phyloP scores from a whole-genome alignment of 2,888 invertebrate species.

The Hydriomena furcata region DNA sequence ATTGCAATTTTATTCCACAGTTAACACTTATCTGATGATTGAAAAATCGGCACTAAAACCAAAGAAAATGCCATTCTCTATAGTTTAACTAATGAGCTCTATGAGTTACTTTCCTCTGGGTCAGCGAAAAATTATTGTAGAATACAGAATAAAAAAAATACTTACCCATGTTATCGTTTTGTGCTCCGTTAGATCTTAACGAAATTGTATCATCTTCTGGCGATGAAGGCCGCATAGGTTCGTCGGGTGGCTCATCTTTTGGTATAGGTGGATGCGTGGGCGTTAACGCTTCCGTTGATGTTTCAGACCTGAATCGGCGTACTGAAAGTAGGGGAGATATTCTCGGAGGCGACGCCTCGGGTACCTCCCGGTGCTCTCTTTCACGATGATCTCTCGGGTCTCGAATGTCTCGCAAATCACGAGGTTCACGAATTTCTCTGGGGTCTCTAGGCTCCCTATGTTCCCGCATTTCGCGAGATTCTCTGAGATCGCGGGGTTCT shows the following conservation, averaged over 20 bases:
- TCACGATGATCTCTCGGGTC: conserved; percentile 66
- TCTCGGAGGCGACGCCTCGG: conserved; percentile 76
- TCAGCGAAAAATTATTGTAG: too few species aligned
- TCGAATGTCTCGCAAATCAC: conserved; percentile 54
- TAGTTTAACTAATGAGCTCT: too few species aligned
- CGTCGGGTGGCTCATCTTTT: conserved; percentile 81
- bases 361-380: conserved; percentile 61
- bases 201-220: conserved; percentile 85
- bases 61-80: too few species aligned
- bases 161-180: conserved; percentile 82
- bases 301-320: conserved; percentile 72
- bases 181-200: conserved; percentile 78
- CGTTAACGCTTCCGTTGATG: conserved; percentile 62
- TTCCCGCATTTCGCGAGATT: conserved; percentile 59
- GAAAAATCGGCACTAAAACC: too few species aligned
- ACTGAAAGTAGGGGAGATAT: conserved; percentile 77
- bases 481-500: conserved; percentile 62
- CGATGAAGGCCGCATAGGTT: conserved; percentile 79
- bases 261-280: conserved; percentile 78
- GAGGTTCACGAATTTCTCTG: conserved; percentile 49
- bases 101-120: too few species aligned
- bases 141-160: conserved; percentile 7
- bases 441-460: conserved; percentile 27
- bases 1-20: too few species aligned
- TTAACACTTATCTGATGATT: too few species aligned